phyloP scores from a whole-genome alignment of 1,140 invertebrate genomes.

The Drosophila punjabiensis region DNA sequence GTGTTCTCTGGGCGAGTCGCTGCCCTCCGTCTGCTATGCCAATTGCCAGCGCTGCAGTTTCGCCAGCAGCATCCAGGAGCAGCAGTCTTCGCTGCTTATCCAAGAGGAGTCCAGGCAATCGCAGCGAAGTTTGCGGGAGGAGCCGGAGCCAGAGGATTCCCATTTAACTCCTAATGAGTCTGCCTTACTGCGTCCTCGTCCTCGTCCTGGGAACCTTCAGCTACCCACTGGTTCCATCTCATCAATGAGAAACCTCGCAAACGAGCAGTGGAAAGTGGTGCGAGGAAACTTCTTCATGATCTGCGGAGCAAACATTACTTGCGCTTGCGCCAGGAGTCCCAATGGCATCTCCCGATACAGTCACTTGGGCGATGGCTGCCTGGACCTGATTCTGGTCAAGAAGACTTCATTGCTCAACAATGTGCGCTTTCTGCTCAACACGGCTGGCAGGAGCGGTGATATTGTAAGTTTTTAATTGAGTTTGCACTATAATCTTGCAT shows the following conservation, averaged over 20 bases:
- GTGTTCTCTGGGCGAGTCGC: constrained; percentile 37
- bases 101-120: constrained; percentile 54
- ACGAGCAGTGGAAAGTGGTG: constrained; percentile 87
- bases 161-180: constrained; percentile 47
- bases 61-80: constrained; percentile 84
- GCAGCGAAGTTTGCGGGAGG: constrained; percentile 54
- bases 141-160: background rate
- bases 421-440: constrained; percentile 89
- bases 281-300: constrained; percentile 92
- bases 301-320: constrained; percentile 92
- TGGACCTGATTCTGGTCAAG: constrained; percentile 92
- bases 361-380: constrained; percentile 93
- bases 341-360: constrained; percentile 92
- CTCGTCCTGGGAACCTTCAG: constrained; percentile 48
- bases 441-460: constrained; percentile 87
- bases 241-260: constrained; percentile 41
- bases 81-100: constrained; percentile 79
- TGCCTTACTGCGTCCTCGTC: constrained; percentile 47
- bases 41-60: constrained; percentile 76
- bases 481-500: background rate
- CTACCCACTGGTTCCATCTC: constrained; percentile 31
- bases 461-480: constrained; percentile 86
- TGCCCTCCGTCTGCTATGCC: constrained; percentile 71
- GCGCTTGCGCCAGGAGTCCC: constrained; percentile 90
- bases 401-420: constrained; percentile 92